Percentiles rank a stretch among this genome's conserved stretches.
Evolutionary conservation across 2,888 invertebrate genomes (phyloP).

Genomic region (Chirona hameri): DNA sequence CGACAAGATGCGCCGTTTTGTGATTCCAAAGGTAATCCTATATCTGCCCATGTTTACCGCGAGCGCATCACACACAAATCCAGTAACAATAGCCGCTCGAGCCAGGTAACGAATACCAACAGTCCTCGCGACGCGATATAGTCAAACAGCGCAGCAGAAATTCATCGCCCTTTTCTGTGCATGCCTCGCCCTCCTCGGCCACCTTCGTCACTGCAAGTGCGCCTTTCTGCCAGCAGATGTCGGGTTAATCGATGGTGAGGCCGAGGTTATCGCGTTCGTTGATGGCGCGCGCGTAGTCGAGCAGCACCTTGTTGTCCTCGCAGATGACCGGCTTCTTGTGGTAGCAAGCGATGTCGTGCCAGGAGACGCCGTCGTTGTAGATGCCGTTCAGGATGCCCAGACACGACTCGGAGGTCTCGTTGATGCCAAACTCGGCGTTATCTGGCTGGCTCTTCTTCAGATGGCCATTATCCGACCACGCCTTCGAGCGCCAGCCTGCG

Average conservation of each 20-base stretch:
- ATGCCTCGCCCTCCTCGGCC: neutral
- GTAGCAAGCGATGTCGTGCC: constrained; percentile 84
- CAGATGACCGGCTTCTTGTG: constrained; percentile 84
- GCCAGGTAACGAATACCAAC: neutral
- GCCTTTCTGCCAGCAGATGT: neutral
- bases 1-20: no score
- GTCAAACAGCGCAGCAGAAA: neutral
- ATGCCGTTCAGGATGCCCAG: constrained; percentile 84
- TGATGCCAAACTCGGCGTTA: constrained; percentile 43
- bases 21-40: no score
- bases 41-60: no score
- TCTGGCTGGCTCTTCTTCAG: constrained; percentile 41
- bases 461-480: constrained; percentile 42
- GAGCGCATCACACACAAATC: neutral
- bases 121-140: neutral
- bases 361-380: constrained; percentile 81
- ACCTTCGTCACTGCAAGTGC: neutral
- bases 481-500: constrained; percentile 40
- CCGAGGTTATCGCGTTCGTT: neutral
- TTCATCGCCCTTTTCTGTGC: neutral
- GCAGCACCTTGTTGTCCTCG: constrained; percentile 83
- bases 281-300: constrained; percentile 50
- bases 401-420: constrained; percentile 64
- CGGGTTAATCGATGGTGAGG: neutral
- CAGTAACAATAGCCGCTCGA: neutral